Evolutionary conservation across 2,797 vertebrate genomes (phyloP), one percentile per base, ranked within the genome.

Genomic region (Sebastes steindachneri): DNA sequence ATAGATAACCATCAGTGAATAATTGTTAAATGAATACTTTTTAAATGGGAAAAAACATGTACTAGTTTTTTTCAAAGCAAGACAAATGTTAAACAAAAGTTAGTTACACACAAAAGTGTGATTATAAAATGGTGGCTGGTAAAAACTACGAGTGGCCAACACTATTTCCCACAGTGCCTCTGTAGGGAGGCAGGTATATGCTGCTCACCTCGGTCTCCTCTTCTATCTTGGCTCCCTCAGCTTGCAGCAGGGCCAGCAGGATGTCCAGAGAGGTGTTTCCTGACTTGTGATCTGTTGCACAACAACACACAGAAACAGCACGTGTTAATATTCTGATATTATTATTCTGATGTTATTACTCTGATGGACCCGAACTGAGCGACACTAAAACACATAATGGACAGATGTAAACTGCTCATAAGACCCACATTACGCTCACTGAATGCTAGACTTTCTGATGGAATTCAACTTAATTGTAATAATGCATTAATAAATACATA

Each of bases 181-280:
- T 14, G 37, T 41, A 0, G 37, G 37, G 12, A 14, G 12, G 37
- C 37, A 41, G 12, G 37, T 0, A 37, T 41, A 14, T 48, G 17
- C 41, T 45, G 45, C 45, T 94, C 94, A 99, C 98, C 97, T 99
- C 98, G 0, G 99, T 99, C 93, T 99, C 99, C 73, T 99, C 99
- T 86, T 99, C 99, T 31, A 99, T 98, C 93, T 99, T 99, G 9
- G 99, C 98, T 85, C 99, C 99, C 89, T 99, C 99, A 0, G 99
- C 91, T 92, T 99, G 99, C 73, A 99, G 97, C 53, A 99, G 95
- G 0, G 99, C 99, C 25, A 99, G 92, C 75, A 99, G 87, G 2
- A 96, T 98, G 93, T 99, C 99, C 95, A 99, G 88, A 3, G 98
- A 98, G 28, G 96, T 95, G 10, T 92, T 97, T 70, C 95, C 97